Percentiles rank a stretch among this genome's conserved stretches.
Evolutionary conservation across 2,797 vertebrate genomes (phyloP).

Genomic region (Glyptemys insculpta): DNA sequence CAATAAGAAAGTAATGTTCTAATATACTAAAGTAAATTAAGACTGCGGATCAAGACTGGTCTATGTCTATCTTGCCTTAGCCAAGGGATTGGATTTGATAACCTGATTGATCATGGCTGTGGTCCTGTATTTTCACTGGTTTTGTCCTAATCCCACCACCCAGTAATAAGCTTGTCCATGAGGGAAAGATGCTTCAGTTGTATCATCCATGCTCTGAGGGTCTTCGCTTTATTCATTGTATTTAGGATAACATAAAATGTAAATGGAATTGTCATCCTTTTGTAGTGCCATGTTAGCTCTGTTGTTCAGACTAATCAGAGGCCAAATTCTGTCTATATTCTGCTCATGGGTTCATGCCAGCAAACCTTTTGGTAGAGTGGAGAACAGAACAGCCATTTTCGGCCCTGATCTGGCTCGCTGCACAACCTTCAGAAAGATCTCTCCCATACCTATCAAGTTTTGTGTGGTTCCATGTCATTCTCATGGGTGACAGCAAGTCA

Average conservation of each 20-base stretch:
- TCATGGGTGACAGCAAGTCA: neutral
- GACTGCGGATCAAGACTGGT: neutral
- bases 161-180: neutral
- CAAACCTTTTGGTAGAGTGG: neutral
- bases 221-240: neutral
- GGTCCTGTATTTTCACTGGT: neutral
- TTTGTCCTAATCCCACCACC: neutral
- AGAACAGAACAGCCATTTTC: neutral
- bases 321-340: neutral
- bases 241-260: neutral
- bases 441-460: neutral
- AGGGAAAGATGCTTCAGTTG: neutral
- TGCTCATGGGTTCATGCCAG: accelerated
- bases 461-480: neutral
- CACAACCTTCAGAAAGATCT: neutral
- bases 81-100: neutral
- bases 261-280: neutral
- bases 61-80: neutral
- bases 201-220: neutral
- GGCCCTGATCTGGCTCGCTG: neutral
- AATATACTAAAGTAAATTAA: neutral
- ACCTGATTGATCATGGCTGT: neutral
- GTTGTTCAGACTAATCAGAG: neutral
- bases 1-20: neutral
- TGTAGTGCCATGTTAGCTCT: neutral